A percentile compares a stretch with the other conserved stretches of the same genome.
phyloP scores from a whole-genome alignment of 1,140 invertebrate species.

The Bursaphelenchus mucronatus region DNA sequence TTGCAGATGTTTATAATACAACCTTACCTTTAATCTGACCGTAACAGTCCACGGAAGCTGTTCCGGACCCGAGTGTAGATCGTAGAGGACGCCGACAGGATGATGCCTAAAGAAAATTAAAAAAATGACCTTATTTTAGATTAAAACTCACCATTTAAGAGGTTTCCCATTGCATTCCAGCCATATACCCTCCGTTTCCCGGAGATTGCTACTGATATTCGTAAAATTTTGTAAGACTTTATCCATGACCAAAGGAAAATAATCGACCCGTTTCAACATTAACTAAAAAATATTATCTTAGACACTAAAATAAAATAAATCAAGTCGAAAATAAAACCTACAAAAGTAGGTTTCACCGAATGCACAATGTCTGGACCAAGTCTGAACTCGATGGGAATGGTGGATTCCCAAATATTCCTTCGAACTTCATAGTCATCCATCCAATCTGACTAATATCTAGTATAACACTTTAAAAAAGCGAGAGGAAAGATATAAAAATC shows the following conservation, averaged over 20 bases:
- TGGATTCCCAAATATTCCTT: conserved; percentile 53
- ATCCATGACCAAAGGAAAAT: conserved; percentile 89
- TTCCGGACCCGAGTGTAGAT: conserved; percentile 70
- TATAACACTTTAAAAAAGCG: neutral
- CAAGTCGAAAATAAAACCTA: conserved; percentile 26
- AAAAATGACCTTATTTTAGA: neutral
- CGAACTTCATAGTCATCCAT: conserved; percentile 51
- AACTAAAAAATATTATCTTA: conserved; percentile 63
- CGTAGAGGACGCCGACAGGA: conserved; percentile 88
- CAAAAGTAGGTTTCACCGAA: conserved; percentile 34
- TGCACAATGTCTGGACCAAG: conserved; percentile 40
- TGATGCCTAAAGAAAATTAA: conserved; percentile 70
- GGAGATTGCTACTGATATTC: conserved; percentile 70
- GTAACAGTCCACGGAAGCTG: conserved; percentile 84
- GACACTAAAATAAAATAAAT: conserved; percentile 22
- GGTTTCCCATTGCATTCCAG: conserved; percentile 85
- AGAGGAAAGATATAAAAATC: neutral
- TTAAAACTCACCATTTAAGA: conserved; percentile 74
- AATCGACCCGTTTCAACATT: conserved; percentile 87
- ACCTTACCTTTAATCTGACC: conserved; percentile 84
- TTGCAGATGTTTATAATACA: conserved; percentile 64
- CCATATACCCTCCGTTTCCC: conserved; percentile 85
- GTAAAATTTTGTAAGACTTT: conserved; percentile 73
- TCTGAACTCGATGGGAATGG: conserved; percentile 51
- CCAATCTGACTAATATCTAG: neutral